These are phyloP conservation scores for Dexiosoma caninum DNA, from an alignment of 2,888 invertebrate species.

Conservation along the genomic window DNA sequence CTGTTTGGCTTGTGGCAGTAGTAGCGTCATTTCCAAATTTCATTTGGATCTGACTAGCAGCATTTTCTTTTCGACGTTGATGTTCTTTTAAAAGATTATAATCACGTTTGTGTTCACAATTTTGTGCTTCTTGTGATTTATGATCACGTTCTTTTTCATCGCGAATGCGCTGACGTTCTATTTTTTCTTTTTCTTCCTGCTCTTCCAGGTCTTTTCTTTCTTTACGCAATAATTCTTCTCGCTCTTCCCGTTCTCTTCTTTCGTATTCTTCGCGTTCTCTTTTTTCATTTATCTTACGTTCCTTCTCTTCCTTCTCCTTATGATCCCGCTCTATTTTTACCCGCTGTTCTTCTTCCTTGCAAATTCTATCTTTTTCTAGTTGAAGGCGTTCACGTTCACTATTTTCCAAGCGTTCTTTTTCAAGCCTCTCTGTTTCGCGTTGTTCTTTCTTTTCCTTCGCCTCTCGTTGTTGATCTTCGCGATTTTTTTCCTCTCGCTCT, in stretches of 20 bases:
- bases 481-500: slow-evolving; percentile 67
- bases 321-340: slow-evolving; percentile 67
- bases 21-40: slow-evolving; percentile 38
- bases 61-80: slow-evolving; percentile 48
- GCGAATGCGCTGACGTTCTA: slow-evolving; percentile 19
- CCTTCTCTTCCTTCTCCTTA: slow-evolving; percentile 70
- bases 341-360: slow-evolving; percentile 69
- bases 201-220: slow-evolving; percentile 73
- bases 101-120: slow-evolving; percentile 38
- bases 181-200: slow-evolving; percentile 40
- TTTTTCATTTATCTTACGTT: slow-evolving; percentile 68
- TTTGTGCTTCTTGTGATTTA: slow-evolving; percentile 17
- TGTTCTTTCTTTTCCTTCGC: slow-evolving; percentile 68
- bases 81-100: slow-evolving; percentile 51
- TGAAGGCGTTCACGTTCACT: slow-evolving; percentile 71
- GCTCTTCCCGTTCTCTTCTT: slow-evolving; percentile 66
- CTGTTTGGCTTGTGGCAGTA: slow-evolving; percentile 54
- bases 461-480: slow-evolving; percentile 67
- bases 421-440: slow-evolving; percentile 65
- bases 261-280: slow-evolving; percentile 63
- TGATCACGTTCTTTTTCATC: slow-evolving; percentile 63
- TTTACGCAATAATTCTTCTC: slow-evolving; percentile 67
- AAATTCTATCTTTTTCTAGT: slow-evolving; percentile 68
- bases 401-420: slow-evolving; percentile 68
- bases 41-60: slow-evolving; percentile 22